Evolutionary conservation across 2,113 vertebrate genomes (phyloP).

Genomic region (Crocuta crocuta): DNA sequence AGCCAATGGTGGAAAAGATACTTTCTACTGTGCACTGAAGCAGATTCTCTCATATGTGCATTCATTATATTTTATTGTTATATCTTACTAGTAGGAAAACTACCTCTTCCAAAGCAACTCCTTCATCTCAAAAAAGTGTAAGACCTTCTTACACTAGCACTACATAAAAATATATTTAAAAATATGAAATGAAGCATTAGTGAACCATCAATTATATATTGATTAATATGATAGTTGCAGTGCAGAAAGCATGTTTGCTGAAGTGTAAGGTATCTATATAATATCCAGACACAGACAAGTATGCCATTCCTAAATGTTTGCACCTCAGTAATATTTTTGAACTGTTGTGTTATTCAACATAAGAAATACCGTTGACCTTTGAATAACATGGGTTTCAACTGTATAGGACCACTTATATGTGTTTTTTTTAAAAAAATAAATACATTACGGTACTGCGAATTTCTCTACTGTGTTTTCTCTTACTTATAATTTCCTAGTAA

Average conservation of each 20-base stretch:
- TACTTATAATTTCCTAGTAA: neutral
- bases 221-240: neutral
- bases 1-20: neutral
- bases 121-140: neutral
- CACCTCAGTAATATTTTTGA: neutral
- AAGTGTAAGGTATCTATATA: neutral
- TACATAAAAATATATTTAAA: neutral
- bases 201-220: neutral
- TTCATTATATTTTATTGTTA: neutral
- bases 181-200: neutral
- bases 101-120: neutral
- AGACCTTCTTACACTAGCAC: neutral
- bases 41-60: neutral
- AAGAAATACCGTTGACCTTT: neutral
- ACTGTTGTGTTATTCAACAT: neutral
- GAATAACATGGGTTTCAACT: neutral
- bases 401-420: neutral
- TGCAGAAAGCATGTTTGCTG: neutral
- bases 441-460: neutral
- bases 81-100: neutral
- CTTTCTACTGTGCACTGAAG: neutral
- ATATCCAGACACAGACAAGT: neutral
- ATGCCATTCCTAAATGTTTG: neutral
- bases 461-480: neutral
- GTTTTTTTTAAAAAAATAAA: neutral